Conservation (phyloP, 2,797 vertebrate genomes). For the Lemur catta region DNA sequence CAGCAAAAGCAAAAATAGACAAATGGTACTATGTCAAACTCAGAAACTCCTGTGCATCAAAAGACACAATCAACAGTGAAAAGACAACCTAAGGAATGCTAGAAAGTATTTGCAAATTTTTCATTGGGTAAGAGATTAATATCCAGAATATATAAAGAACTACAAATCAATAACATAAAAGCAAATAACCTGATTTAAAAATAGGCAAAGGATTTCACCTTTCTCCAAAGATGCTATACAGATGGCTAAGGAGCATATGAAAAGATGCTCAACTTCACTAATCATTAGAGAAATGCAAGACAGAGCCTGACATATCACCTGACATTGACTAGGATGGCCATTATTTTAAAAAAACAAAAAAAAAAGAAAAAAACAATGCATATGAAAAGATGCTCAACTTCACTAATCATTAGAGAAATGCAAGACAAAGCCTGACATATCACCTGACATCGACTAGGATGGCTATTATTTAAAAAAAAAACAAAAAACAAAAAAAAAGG, state of each 20-base stretch:
- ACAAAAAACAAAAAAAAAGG: not conserved
- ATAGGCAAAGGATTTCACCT: not conserved
- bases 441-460: not conserved
- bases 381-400: not conserved
- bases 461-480: not conserved
- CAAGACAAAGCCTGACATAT: not conserved
- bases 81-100: not conserved
- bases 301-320: not conserved
- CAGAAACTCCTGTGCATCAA: not conserved
- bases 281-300: not conserved
- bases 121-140: not conserved
- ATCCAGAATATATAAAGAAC: not conserved
- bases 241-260: not conserved
- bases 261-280: not conserved
- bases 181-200: not conserved
- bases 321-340: not conserved
- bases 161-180: not conserved
- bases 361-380: too few species aligned
- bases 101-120: not conserved
- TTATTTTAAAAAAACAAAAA: not conserved
- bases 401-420: not conserved
- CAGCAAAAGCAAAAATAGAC: not conserved
- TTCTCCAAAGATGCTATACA: not conserved
- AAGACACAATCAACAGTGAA: not conserved
- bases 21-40: not conserved